phyloP scores from a whole-genome alignment of 2,797 vertebrate genomes.

The Corythornis leucogaster region DNA sequence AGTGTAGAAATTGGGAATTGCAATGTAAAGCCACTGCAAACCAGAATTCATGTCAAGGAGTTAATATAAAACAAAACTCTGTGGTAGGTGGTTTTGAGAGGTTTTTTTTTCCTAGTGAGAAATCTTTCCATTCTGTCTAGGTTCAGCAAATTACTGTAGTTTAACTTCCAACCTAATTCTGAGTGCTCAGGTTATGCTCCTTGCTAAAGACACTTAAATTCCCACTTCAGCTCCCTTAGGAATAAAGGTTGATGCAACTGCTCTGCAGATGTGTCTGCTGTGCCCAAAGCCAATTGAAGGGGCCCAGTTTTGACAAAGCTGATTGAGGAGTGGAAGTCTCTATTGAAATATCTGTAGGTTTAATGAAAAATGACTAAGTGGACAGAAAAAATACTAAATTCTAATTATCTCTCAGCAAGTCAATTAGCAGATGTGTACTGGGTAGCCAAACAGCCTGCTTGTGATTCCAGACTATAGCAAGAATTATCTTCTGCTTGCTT shows the following conservation, averaged over 20 bases:
- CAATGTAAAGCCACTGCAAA: not conserved
- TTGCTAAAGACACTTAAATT: not conserved
- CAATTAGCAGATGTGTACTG: not conserved
- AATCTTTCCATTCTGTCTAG: not conserved
- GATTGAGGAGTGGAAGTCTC: not conserved
- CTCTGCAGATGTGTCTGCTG: not conserved
- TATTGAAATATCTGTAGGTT: not conserved
- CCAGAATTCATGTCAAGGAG: not conserved
- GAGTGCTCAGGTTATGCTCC: not conserved
- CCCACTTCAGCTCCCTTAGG: not conserved
- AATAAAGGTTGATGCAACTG: not conserved
- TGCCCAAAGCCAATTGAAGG: not conserved
- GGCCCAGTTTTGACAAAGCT: not conserved
- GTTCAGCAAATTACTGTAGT: not conserved
- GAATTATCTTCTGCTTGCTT: not conserved
- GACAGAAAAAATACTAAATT: constrained; percentile 23
- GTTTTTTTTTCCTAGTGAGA: not conserved
- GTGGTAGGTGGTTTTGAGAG: not conserved
- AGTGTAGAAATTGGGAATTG: not conserved
- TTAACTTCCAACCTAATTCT: not conserved
- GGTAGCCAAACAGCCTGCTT: not conserved
- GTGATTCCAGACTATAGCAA: not conserved
- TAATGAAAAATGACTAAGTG: constrained; percentile 17
- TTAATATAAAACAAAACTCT: not conserved
- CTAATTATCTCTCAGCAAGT: constrained; percentile 1